Base-by-base conservation (phyloP, 2,113 vertebrate species). In the Cryptoleucopteryx plumbea region DNA sequence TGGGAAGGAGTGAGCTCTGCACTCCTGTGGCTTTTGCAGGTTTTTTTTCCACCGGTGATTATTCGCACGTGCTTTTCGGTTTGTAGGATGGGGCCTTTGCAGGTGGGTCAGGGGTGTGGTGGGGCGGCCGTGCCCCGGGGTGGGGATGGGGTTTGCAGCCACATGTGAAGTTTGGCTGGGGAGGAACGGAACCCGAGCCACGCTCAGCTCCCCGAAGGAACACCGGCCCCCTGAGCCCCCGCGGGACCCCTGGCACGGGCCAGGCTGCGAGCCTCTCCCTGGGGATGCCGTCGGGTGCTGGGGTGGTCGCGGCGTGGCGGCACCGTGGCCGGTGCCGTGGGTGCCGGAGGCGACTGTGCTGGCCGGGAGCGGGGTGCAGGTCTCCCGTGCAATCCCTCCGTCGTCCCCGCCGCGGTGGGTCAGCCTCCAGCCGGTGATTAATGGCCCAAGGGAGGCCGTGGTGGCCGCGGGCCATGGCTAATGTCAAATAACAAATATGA, bases 401-500 rank as follows among this genome's bases (percentile, higher is more conserved):
- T 16, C 32, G 0, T 72, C 93, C 72, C 92, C 72, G 6, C 88
- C 27, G 82, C 0, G 73, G 94, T 95, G 96, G 96, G 90, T 93
- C 95, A 96, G 71, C 79, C 90, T 90, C 59, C 85, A 86, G 94
- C 48, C 34, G 2, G 38, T 96, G 97, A 96, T 95, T 94, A 85
- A 96, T 82, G 86, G 94, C 92, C 90, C 86, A 31, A 20, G 94
- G 96, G 96, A 93, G 95, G 90, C 90, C 23, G 40, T 50, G 91
- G 96, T 97, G 96, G 94, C 95, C 80, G 72, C 50, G 82, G 90
- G 97, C 95, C 96, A 93, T 95, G 96, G 95, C 93, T 93, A 93
- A 96, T 95, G 95, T 96, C 96, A 94, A 94, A 95, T 92, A 97
- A 95, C 94, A 96, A 97, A 97, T 97, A 94, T 90, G 96, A 96